Evolutionary conservation across 1,140 invertebrate genomes (phyloP).

Genomic region (Heliconius congener): DNA sequence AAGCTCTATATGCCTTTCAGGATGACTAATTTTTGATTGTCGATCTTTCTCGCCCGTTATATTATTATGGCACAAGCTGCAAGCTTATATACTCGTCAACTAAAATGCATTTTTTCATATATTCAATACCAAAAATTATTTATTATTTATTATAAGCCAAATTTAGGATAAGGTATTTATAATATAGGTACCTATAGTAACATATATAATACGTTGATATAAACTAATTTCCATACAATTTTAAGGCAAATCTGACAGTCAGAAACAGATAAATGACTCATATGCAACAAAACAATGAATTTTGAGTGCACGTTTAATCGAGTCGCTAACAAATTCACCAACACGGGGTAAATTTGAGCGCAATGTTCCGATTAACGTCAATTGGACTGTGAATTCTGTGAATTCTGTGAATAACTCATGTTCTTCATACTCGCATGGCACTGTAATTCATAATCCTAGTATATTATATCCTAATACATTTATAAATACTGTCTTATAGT

Average conservation of each 20-base stretch:
- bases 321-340: constrained; percentile 35
- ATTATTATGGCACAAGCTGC: no score
- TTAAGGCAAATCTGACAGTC: not conserved
- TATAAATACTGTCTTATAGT: not conserved
- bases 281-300: constrained; percentile 17
- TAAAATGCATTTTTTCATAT: no score
- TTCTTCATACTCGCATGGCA: not conserved
- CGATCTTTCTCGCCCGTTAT: no score
- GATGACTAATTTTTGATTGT: no score
- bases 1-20: no score
- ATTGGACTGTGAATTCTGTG: constrained; percentile 8
- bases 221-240: not conserved
- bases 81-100: no score
- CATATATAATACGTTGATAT: not conserved
- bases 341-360: constrained; percentile 27
- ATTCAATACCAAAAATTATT: no score
- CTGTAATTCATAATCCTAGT: not conserved
- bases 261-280: not conserved
- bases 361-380: constrained; percentile 23
- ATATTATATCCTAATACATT: not conserved
- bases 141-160: no score
- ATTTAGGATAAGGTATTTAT: no score
- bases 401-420: constrained; percentile 21
- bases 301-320: constrained; percentile 40
- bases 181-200: no score